A percentile compares a stretch with the other conserved stretches of the same genome.
phyloP scores from a whole-genome alignment of 2,888 invertebrate species.

The Antheraea yamamai region DNA sequence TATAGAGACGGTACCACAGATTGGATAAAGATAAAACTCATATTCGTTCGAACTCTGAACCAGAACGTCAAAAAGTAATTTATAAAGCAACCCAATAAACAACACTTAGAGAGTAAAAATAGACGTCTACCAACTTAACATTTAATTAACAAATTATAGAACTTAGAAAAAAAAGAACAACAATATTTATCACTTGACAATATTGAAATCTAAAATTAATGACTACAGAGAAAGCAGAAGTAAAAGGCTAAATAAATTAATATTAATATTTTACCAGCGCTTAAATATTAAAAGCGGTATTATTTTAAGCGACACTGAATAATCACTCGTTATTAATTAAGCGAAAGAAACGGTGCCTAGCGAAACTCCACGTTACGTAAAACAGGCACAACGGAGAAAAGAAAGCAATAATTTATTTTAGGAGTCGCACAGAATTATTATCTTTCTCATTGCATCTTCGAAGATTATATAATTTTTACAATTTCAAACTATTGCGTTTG shows the following conservation, averaged over 20 bases:
- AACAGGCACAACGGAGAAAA: conserved; percentile 25
- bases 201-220: conserved; percentile 9
- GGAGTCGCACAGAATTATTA: conserved; percentile 23
- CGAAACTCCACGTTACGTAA: conserved; percentile 21
- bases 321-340: conserved; percentile 37
- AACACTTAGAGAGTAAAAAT: neutral
- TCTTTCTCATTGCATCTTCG: conserved; percentile 14
- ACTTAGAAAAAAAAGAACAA: neutral
- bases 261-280: conserved; percentile 27
- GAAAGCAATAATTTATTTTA: conserved; percentile 28
- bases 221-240: neutral
- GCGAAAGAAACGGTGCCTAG: conserved; percentile 30
- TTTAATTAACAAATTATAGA: neutral
- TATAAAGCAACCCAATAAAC: neutral
- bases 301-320: conserved; percentile 38
- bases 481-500: conserved; percentile 1
- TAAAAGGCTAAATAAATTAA: conserved; percentile 26
- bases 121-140: neutral
- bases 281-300: conserved; percentile 35
- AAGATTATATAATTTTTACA: conserved; percentile 21
- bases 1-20: too few species aligned
- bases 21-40: too few species aligned
- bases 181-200: neutral
- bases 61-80: neutral
- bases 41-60: neutral